phyloP scores from a whole-genome alignment of 2,113 vertebrate genomes.

The Leucosticte australis region DNA sequence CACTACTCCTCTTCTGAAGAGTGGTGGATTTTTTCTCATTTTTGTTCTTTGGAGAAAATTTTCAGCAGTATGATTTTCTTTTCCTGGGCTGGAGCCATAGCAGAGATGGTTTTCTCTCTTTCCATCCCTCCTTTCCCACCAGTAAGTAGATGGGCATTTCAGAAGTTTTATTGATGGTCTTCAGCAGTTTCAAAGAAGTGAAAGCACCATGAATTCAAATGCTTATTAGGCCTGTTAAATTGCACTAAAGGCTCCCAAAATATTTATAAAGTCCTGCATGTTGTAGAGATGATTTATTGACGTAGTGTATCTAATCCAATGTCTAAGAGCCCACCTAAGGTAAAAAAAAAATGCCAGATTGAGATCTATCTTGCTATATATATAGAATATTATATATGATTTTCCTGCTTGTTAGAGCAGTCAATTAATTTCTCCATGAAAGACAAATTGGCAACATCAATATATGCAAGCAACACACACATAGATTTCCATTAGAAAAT shows the following conservation, averaged over 20 bases:
- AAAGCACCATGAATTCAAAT: background rate
- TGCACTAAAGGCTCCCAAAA: background rate
- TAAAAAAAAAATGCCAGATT: background rate
- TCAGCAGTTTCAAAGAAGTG: background rate
- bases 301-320: background rate
- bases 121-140: background rate
- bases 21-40: rapidly evolving
- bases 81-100: background rate
- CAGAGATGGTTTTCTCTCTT: background rate
- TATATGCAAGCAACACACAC: background rate
- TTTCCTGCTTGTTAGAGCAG: background rate
- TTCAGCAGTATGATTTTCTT: background rate
- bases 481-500: conserved; percentile 12
- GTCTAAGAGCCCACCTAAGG: background rate
- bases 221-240: background rate
- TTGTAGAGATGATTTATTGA: background rate
- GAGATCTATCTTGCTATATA: background rate
- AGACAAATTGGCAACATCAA: background rate
- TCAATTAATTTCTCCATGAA: background rate
- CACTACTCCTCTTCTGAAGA: background rate
- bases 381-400: background rate
- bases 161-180: background rate
- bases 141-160: background rate
- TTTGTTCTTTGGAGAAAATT: background rate
- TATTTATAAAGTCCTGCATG: background rate